These are phyloP conservation scores for Emydocephalus ijimae DNA, from an alignment of 2,113 vertebrate species.

Conservation along the genomic window DNA sequence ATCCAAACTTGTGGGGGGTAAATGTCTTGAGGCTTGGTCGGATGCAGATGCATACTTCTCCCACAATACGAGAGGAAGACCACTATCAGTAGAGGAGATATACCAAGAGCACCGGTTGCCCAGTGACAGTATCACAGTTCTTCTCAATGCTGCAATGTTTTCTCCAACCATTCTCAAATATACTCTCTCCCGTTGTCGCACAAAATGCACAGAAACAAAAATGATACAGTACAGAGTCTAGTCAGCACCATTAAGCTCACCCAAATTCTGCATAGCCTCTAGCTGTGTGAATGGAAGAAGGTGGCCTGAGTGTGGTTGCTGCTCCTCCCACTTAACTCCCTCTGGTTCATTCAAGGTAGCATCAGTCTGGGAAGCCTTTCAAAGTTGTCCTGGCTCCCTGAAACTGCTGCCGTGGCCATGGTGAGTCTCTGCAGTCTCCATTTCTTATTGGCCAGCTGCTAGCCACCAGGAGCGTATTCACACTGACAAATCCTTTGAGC, in stretches of 20 bases:
- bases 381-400: not conserved
- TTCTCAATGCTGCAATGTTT: not conserved
- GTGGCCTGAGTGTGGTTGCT: not conserved
- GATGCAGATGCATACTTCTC: not conserved
- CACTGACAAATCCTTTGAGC: not conserved
- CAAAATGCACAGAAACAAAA: conserved; percentile 9
- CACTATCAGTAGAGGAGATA: not conserved
- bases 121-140: not conserved
- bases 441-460: not conserved
- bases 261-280: not conserved
- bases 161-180: not conserved
- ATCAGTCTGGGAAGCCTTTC: not conserved
- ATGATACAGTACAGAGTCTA: not conserved
- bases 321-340: not conserved
- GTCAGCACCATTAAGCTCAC: conserved; percentile 13
- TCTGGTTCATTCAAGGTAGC: not conserved
- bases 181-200: not conserved
- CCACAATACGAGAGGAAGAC: not conserved
- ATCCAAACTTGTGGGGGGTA: conserved; percentile 12
- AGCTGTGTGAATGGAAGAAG: not conserved
- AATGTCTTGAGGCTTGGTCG: conserved; percentile 7
- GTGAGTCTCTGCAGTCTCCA: not conserved
- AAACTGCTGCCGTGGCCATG: not conserved
- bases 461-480: not conserved
- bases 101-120: not conserved